A percentile compares a stretch with the other conserved stretches of the same genome.
phyloP scores from a whole-genome alignment of 2,888 invertebrate genomes.

The Ennomos fuscantarius region DNA sequence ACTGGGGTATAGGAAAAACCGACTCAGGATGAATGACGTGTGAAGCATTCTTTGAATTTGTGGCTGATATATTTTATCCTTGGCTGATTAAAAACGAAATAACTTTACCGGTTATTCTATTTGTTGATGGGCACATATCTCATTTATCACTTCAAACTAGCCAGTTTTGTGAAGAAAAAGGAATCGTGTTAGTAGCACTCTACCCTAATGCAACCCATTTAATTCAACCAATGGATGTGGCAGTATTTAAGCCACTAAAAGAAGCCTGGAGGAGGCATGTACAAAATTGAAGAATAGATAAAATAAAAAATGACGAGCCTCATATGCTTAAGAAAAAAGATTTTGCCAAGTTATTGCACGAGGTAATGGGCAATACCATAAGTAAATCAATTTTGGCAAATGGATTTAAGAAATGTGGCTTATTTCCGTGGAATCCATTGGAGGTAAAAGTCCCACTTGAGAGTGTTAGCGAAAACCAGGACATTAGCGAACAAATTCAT shows the following conservation, averaged over 20 bases:
- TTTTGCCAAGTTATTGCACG: constrained; percentile 36
- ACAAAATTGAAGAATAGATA: constrained; percentile 24
- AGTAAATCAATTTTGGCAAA: constrained; percentile 35
- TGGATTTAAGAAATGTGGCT: constrained; percentile 34
- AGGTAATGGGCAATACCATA: constrained; percentile 31
- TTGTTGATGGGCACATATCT: constrained; percentile 49
- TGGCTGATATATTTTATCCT: constrained; percentile 55
- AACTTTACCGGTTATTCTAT: constrained; percentile 52
- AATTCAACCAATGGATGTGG: constrained; percentile 33
- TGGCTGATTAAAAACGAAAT: constrained; percentile 53
- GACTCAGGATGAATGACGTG: constrained; percentile 69
- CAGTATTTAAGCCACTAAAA: constrained; percentile 32
- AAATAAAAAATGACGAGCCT: constrained; percentile 30
- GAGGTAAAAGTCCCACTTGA: constrained; percentile 17
- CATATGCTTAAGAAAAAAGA: constrained; percentile 36
- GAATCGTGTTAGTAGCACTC: constrained; percentile 13
- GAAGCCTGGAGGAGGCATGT: constrained; percentile 28
- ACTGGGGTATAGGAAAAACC: constrained; percentile 60
- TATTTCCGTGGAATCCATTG: constrained; percentile 29
- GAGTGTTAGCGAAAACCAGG: constrained; percentile 21
- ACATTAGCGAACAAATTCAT: constrained; percentile 31
- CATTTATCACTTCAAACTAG: constrained; percentile 46
- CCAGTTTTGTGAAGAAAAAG: constrained; percentile 51
- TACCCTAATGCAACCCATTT: constrained; percentile 30
- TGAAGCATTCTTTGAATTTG: constrained; percentile 40